A percentile compares a stretch with the other conserved stretches of the same genome.
These are phyloP conservation scores for Mythimna impura DNA, from an alignment of 2,888 invertebrate species.

Conservation along the genomic window DNA sequence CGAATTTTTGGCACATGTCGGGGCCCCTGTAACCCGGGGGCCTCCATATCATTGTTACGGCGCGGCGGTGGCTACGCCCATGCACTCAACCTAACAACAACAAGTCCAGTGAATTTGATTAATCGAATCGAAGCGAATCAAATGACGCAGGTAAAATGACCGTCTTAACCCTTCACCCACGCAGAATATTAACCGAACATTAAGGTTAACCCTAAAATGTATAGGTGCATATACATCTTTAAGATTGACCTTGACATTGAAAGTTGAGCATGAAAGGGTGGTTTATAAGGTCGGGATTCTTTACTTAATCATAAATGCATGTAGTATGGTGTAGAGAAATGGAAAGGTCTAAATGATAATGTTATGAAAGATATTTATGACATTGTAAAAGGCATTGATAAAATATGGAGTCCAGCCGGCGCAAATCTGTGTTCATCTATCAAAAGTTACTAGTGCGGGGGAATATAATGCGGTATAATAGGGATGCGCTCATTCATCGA, in stretches of 20 bases:
- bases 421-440: too few species aligned
- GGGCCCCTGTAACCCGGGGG: too few species aligned
- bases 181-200: conserved; percentile 28
- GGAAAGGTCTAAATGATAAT: background rate
- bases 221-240: conserved; percentile 6
- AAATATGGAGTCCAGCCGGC: background rate
- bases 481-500: too few species aligned
- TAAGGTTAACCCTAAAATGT: conserved; percentile 6
- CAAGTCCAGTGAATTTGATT: conserved; percentile 38
- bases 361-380: background rate
- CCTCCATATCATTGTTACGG: too few species aligned
- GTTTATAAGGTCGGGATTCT: conserved; percentile 7
- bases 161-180: conserved; percentile 34
- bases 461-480: too few species aligned
- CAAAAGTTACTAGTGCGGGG: too few species aligned
- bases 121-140: conserved; percentile 28
- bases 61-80: too few species aligned
- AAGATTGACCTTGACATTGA: conserved; percentile 18
- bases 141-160: conserved; percentile 42
- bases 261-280: conserved; percentile 11
- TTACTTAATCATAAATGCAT: background rate
- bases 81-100: conserved; percentile 3
- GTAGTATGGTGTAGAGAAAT: background rate
- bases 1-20: too few species aligned
- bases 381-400: background rate